These are phyloP conservation scores for Chlorodrepanis virens DNA, from an alignment of 2,113 vertebrate species.

Conservation along the genomic window DNA sequence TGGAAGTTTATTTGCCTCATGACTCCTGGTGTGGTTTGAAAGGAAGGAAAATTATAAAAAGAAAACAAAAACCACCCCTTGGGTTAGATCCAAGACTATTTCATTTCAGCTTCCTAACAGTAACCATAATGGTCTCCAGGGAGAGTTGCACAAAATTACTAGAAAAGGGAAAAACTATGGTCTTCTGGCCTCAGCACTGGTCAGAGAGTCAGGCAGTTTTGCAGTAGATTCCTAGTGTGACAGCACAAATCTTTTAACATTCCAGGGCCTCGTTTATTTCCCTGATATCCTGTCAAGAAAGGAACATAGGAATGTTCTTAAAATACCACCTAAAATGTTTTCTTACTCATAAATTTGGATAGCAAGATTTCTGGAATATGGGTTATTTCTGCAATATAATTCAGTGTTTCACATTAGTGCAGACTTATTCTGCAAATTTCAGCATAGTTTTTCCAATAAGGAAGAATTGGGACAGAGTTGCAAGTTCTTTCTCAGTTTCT, in stretches of 20 bases:
- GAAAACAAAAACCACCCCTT: not conserved
- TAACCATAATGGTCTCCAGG: not conserved
- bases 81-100: not conserved
- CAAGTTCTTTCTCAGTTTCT: not conserved
- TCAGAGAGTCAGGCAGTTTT: not conserved
- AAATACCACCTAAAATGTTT: not conserved
- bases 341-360: not conserved
- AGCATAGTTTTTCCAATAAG: not conserved
- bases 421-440: not conserved
- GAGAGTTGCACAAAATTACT: not conserved
- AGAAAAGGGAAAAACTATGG: not conserved
- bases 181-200: not conserved
- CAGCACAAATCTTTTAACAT: not conserved
- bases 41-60: not conserved
- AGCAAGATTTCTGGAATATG: not conserved
- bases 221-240: not conserved
- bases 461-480: not conserved
- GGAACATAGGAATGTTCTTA: not conserved
- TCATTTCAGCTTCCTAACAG: not conserved
- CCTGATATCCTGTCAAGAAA: not conserved
- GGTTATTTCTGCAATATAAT: not conserved
- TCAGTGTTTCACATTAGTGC: not conserved
- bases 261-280: not conserved
- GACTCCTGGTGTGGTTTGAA: not conserved
- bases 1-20: not conserved